Base-by-base conservation (phyloP, 2,113 vertebrate species). In the Panurus biarmicus region DNA sequence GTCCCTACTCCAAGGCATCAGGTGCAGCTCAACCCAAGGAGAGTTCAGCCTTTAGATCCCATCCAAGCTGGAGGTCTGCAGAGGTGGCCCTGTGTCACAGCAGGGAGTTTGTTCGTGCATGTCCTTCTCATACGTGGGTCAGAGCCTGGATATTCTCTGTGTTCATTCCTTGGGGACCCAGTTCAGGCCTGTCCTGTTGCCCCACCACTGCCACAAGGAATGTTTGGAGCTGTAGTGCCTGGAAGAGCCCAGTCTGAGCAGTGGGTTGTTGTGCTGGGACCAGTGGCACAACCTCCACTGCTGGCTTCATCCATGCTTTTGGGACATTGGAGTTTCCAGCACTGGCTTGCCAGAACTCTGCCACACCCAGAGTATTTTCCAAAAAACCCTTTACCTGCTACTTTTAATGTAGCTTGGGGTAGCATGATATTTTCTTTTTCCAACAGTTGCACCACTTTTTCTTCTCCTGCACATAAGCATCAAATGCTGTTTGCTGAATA, bases 401-500 rank as follows among this genome's bases (percentile, higher is more conserved):
- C 31, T 85, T 94, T 53, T 57, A 5, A 24, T 38, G 40, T 51
- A 82, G 15, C 70, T 72, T n/a, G 15, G 58, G 10, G 31, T 61
- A 75, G 48, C 6, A 1, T 3, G 13, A 5, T 85, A 45, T 65
- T 86, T 88, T 85, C 13, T 53, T 86, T 93, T 92, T 66, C 71
- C 31, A 82, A 29, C 17, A 53, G 44, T 85, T 93, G 40, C 31
- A 66, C 33, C 15, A 15, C 45, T 71, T 73, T 82, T 89, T 79
- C 45, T 62, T 18, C 62, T 33, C 69, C n/a, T 38, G 58, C 35
- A 51, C 16, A 5, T 89, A 93, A 93, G 77, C 51, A 93, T 97
- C 93, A 93, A 91, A 87, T 92, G 47, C 72, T 82, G 69, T 95
- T 97, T 97, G 93, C 89, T 90, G 94, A 94, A 51, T 92, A 92